These are phyloP conservation scores for Dendrophyllia cribrosa DNA, from an alignment of 64 coral and sea anemone species.

Conservation along the genomic window DNA sequence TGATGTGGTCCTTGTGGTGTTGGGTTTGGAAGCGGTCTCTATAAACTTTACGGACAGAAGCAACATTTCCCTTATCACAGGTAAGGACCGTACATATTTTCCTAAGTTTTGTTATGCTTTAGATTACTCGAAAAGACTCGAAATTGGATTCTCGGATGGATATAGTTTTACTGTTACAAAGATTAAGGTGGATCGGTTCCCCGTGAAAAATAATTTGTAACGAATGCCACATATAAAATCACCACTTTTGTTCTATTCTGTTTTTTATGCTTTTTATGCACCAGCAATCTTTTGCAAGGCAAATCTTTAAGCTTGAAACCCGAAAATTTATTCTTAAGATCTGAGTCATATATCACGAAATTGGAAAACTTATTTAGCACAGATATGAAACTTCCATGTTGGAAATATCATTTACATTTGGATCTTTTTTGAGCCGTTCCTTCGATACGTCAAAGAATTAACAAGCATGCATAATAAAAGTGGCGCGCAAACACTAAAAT, in stretches of 20 bases:
- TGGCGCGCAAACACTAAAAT: neutral
- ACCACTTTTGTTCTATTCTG: neutral
- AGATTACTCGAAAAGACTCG: neutral
- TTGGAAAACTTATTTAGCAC: neutral
- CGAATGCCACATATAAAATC: neutral
- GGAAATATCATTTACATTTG: neutral
- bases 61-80: neutral
- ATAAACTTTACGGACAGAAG: neutral
- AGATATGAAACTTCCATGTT: neutral
- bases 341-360: neutral
- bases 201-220: neutral
- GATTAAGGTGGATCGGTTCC: neutral
- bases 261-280: too few species aligned
- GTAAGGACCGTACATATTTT: neutral
- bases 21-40: neutral
- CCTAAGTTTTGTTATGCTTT: neutral
- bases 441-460: slow-evolving; percentile 38
- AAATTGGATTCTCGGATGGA: neutral
- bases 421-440: neutral
- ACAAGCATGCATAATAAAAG: slow-evolving; percentile 26
- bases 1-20: neutral
- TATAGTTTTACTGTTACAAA: neutral
- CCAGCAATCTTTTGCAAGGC: too few species aligned
- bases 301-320: too few species aligned
- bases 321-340: too few species aligned